Base-by-base conservation (phyloP, 2,113 vertebrate species). In the Mystacornis crossleyi region DNA sequence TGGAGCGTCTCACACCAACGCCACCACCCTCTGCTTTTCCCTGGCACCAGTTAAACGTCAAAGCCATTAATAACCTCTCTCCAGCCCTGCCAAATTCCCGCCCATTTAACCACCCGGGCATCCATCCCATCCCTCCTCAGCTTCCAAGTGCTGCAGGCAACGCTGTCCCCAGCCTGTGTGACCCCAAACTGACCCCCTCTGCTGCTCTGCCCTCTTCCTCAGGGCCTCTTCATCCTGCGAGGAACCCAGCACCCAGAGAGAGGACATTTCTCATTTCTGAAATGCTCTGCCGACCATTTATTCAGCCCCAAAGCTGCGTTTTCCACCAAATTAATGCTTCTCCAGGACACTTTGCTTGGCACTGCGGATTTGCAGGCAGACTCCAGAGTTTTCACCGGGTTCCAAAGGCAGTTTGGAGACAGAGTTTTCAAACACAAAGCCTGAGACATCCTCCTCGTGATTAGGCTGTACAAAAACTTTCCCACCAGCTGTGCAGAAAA, bases 381-480 rank as follows among this genome's bases (percentile, higher is more conserved):
- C 36, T 75, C 77, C 10, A 31, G 55, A 70, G 48, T 43, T 80
- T 80, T 82, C 71, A 69, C 53, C 9, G 71, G 62, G 53, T 86
- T 92, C 70, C 58, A 73, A 88, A 88, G 57, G 24, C 57, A 94
- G 53, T 61, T 80, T 80, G 38, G 62, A 88, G 29, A 45, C 40
- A 43, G 18, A 78, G 77, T 58, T 93, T 93, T 74, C 90, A 91
- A 94, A 89, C 72, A 94, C 0, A 1, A 66, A 66, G 60, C 47
- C 60, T 33, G 65, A 94, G 79, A 89, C 23, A 81, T 36, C 75
- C 50, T 86, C 67, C 81, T 29, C 7, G 4, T 57, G 86, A 89
- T 84, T 81, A 70, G 64, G 28, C 43, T 36, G 43, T 47, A 67
- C 69, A 91, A 67, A 55, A 89, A 90, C 50, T 89, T 61, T 40